Base-by-base conservation (phyloP, 2,888 invertebrate species). In the Drepana falcataria region DNA sequence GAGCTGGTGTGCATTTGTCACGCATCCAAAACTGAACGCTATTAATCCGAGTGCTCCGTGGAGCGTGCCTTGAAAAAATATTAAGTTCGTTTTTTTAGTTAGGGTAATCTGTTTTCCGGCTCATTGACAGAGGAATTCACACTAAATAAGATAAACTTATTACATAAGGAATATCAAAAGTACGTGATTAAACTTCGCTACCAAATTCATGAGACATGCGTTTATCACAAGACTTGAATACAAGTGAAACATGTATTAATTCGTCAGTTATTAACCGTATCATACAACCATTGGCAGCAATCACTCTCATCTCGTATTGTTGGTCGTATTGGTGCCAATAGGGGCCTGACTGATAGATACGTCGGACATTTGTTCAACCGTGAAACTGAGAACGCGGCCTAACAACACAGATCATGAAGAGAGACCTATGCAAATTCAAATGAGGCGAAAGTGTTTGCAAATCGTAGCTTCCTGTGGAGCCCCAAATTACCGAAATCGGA, bases 251-350 rank as follows among this genome's bases (percentile, higher is more conserved):
- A 56, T 60, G 65, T 69, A 75, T 72, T 67, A 68, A 73, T 71
- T 69, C 64, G 67, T 72, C 70, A 67, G 66, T 68, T 71, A 78
- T 72, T 66, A 44, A 44, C 3, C 1, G 65, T 75, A 81, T 88
- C 86, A 85, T 86, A 79, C 79, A 85, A 88, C 79, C 66, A 76
- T 88, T 88, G 89, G 89, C 89, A 88, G 65, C 74, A 68, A 68
- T 66, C 69, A 65, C 71, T 73, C 75, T 77, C 79, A 76, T 65
- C 76, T 81, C 73, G 85, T 87, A 83, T 87, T 82, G 88, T 87
- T 81, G 76, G 81, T 69, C 75, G 83, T 65, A 76, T 73, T 68
- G 70, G 73, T 89, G 90, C 91, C 90, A 90, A 89, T 79, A 76
- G 66, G 66, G 67, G 69, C 66, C 73, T 82, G 83, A 87, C 87